Evolutionary conservation across 2,797 vertebrate species (phyloP), one percentile per base, ranked within the genome.

Genomic region (Aplochiton taeniatus): DNA sequence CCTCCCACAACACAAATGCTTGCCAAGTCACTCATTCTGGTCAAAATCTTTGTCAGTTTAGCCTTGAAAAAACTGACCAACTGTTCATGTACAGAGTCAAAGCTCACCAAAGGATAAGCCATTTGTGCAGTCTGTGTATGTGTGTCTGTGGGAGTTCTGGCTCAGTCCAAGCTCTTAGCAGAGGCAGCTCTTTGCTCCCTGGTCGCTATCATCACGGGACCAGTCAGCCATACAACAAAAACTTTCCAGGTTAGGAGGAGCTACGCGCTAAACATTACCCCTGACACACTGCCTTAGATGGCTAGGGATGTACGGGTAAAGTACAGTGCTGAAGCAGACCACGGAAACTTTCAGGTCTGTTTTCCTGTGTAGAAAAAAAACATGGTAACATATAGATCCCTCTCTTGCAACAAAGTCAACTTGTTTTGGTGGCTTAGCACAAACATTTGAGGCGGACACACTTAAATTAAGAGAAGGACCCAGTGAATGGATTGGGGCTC

Each of bases 181-280:
- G 67, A 66, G 76, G 61, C 48, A 4, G 49, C 65, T 79, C 73
- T 78, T 72, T 51, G 73, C 74, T 82, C 77, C 74, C 81, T 65
- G 77, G 83, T 84, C 70, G 59, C 78, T 74, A 77, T 82, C 80
- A 84, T 88, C 86, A 85, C 75, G 80, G 75, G 76, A 82, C 77
- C 74, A 84, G 83, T 78, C 87, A 83, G 81, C 78, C 82, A 83
- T 86, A 81, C 85, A 84, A 89, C 86, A 87, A 88, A 90, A 90
- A 89, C 81, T 88, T 84, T 71, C 50, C 76, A 85, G 81, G 83
- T 89, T 87, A 85, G 78, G 84, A 82, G 69, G 72, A 83, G 82
- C 82, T 82, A 76, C 79, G 81, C 77, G 72, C 83, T 84, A 79
- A 88, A 87, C 81, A 81, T 56, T n/a, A 64, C 31, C 31, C 12